Base-by-base conservation (phyloP, 2,888 invertebrate genomes). In the Phasia obesa region DNA sequence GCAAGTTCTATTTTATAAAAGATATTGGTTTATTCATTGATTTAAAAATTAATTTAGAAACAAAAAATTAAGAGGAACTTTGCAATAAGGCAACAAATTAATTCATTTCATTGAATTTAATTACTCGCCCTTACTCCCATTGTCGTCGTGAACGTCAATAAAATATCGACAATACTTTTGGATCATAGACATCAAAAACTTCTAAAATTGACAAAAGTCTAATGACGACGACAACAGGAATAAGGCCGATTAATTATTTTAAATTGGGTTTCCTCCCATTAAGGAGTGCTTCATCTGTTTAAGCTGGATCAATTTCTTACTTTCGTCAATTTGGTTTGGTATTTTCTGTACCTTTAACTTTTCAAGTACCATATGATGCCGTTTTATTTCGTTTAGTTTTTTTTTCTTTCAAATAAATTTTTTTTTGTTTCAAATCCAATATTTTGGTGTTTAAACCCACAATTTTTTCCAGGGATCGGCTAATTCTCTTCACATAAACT, bases 141-240 rank as follows among this genome's bases (percentile, higher is more conserved):
- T 53, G 47, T 47, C 47, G 47, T 47, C 19, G 47, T 47, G 17
- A 19, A 47, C 47, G 47, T 47, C 47, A 47, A 47, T 47, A 47
- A 17, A 47, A 47, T 47, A 47, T 47, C 47, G 47, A 11, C 47
- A 19, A 47, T 15, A 21, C 15, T 53, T 53, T 53, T 53, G 11
- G 53, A 53, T 53, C 53, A 25, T 38, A 38, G 53, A 53, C 53
- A 53, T 53, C 53, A 53, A 53, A 53, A 53, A 19, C 53, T 53
- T 53, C 53, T 53, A 53, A 21, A 25, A 23, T 53, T 53, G 23
- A 25, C 38, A 53, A 53, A 53, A 53, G 23, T 47, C 47, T 47
- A 9, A 47, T 47, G 47, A 47, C 47, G 47, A 47, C 47, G 47
- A 47, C 47, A 47, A 17, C 19, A 17, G 47, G 47, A 17, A 47